Evolutionary conservation across 2,797 vertebrate species (phyloP).

Genomic region (Fundulus diaphanus): DNA sequence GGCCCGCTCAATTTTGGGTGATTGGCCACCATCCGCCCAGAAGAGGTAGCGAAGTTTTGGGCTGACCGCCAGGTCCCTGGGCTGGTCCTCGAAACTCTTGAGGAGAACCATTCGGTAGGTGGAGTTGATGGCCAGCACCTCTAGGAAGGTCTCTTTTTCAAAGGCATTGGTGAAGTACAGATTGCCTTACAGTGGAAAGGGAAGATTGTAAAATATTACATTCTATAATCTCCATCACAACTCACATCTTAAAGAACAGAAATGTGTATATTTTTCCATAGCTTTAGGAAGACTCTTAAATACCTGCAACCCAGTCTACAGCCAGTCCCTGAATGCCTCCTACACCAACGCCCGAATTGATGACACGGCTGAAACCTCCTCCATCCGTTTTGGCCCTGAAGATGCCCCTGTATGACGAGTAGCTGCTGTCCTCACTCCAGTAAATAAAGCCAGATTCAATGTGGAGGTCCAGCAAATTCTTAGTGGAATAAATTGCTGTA

Average conservation of each 20-base stretch:
- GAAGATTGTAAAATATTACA: background rate
- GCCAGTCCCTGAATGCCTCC: constrained; percentile 90
- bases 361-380: constrained; percentile 64
- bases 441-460: constrained; percentile 76
- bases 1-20: constrained; percentile 91
- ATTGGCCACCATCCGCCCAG: constrained; percentile 93
- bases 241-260: background rate
- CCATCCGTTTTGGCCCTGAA: constrained; percentile 74
- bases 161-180: constrained; percentile 95
- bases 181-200: constrained; percentile 79
- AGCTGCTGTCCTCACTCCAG: constrained; percentile 75
- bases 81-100: constrained; percentile 86
- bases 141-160: constrained; percentile 86
- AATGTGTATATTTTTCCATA: background rate
- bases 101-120: constrained; percentile 87
- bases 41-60: constrained; percentile 90
- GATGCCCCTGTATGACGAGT: constrained; percentile 63
- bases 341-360: constrained; percentile 85
- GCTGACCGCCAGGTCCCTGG: constrained; percentile 88
- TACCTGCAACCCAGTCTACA: constrained; percentile 94
- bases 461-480: constrained; percentile 72
- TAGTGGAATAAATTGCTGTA: constrained; percentile 61
- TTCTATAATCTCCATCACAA: background rate
- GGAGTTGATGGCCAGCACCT: constrained; percentile 89
- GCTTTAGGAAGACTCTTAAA: background rate